phyloP scores from a whole-genome alignment of 1,140 invertebrate genomes.

The Lordiphosa stackelbergi region DNA sequence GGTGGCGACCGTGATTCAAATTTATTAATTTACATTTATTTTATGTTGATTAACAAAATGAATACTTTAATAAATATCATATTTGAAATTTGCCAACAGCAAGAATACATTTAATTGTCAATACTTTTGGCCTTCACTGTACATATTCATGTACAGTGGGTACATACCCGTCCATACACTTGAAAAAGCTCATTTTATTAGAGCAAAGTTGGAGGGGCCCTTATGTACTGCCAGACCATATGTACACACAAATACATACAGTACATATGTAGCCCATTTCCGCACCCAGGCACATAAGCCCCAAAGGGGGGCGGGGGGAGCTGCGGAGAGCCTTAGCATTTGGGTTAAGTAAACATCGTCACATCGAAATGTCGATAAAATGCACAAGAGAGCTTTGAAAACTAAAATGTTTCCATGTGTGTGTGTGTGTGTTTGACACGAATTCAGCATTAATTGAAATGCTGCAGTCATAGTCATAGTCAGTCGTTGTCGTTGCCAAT shows the following conservation, averaged over 20 bases:
- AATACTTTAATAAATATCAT: no score
- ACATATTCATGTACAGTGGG: no score
- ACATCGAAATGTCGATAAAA: conserved; percentile 60
- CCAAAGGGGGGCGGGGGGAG: no score
- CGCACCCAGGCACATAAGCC: conserved; percentile 37
- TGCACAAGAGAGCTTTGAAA: conserved; percentile 33
- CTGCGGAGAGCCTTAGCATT: conserved; percentile 29
- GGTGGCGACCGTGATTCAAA: no score
- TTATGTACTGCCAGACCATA: conserved; percentile 1
- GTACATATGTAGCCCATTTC: conserved; percentile 62
- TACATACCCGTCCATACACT: conserved; percentile 14
- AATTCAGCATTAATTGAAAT: conserved; percentile 69
- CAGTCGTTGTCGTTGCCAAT: conserved; percentile 62
- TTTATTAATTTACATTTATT: no score
- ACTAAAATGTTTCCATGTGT: conserved; percentile 21
- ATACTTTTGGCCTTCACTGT: no score
- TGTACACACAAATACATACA: neutral
- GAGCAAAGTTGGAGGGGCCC: conserved; percentile 28
- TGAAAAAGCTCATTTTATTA: conserved; percentile 61
- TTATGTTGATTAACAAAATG: no score
- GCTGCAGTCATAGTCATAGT: conserved; percentile 63
- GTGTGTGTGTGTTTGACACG: conserved; percentile 49
- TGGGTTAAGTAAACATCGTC: conserved; percentile 65
- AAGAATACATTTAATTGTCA: no score
- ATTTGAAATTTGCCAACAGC: no score